Evolutionary conservation across 1,140 invertebrate species (phyloP), one percentile per base, ranked within the genome.

Genomic region (Stegodyphus mimosarum): DNA sequence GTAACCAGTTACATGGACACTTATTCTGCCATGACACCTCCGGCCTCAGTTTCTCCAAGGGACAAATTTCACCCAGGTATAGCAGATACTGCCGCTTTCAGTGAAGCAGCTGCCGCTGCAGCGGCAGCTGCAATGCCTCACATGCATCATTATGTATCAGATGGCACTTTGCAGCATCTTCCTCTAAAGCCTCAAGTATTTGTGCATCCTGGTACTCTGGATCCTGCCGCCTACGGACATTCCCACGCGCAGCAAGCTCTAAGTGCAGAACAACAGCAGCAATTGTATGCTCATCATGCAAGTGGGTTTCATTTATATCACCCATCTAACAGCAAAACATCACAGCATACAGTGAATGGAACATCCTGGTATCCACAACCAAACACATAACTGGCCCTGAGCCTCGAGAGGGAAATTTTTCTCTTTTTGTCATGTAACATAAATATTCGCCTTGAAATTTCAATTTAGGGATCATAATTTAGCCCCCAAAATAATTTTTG

Each of bases 21-120:
- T 52, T 90, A 91, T 80, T 96, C 96, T 50, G 74, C 96, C 15
- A 98, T 98, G 95, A 98, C 97, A 1, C 97, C 97, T 69, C 97
- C 97, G 11, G 96, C 96, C 0, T 98, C 96, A 4, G 96, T 98
- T 0, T 98, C 97, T 9, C 97, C 97, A 0, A 92, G 96, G 70
- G 96, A 97, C 88, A 97, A 96, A 89, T 94, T 94, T 55, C 87
- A 81, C 18, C 88, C 89, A 10, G 88, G 89, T 7, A 89, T 90
- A 86, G 83, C 87, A 15, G 89, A 89, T 93, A 93, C 88, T 93
- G 92, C 93, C n/a, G 74, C 83, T 7, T 87, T 87, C 52, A 86
- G 79, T 17, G 87, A 87, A 64, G 80, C 86, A 15, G 87, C 87
- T 9, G 80, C 87, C 6, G 87, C 87, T 2, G 87, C 87, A 48